Percentiles rank a stretch among this genome's conserved stretches.
Evolutionary conservation across 1,140 invertebrate species (phyloP).

Genomic region (Sminthurinus signatus): DNA sequence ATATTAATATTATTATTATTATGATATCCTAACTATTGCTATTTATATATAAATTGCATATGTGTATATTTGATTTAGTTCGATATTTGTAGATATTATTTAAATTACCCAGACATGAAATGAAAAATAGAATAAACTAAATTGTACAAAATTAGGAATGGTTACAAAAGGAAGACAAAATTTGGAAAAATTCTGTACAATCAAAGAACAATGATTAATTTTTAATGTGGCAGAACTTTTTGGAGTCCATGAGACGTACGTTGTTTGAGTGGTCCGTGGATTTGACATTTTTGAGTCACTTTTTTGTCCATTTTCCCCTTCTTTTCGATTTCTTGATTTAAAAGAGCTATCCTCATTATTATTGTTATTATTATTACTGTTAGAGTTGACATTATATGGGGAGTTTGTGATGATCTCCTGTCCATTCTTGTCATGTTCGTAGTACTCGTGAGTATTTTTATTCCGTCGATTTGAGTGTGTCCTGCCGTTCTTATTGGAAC

Average conservation of each 20-base stretch:
- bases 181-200: slow-evolving; percentile 9
- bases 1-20: not conserved
- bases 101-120: too few species aligned
- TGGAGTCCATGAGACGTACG: slow-evolving; percentile 4
- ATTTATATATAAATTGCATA: not conserved
- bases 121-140: not conserved
- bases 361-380: too few species aligned
- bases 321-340: slow-evolving; percentile 1
- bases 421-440: slow-evolving; percentile 1
- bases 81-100: too few species aligned
- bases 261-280: slow-evolving; percentile 7
- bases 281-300: not conserved
- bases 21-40: not conserved
- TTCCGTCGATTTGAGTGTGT: not conserved
- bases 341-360: slow-evolving; percentile 3
- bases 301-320: slow-evolving; percentile 2
- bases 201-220: not conserved
- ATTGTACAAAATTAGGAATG: slow-evolving; percentile 9
- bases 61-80: too few species aligned
- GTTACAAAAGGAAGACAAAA: slow-evolving; percentile 20
- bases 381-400: not conserved
- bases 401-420: not conserved
- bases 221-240: not conserved
- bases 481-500: not conserved
- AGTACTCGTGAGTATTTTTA: slow-evolving; percentile 8